Evolutionary conservation across 2,888 invertebrate genomes (phyloP), one percentile per base, ranked within the genome.

Genomic region (Iselma pallidipennis): DNA sequence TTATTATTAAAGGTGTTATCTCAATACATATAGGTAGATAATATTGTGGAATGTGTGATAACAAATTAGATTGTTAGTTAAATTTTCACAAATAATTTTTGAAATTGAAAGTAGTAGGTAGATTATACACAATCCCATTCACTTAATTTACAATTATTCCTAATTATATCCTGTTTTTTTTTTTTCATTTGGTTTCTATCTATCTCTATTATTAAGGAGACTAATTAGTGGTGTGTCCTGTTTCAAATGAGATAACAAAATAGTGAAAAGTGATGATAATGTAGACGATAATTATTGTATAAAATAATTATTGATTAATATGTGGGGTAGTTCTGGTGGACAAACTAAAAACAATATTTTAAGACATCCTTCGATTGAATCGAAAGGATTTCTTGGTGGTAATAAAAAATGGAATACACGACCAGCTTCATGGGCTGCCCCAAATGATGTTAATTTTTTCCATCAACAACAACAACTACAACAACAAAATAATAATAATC

Each of bases 341-440:
- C 72, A 75, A 23, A 75, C 73, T 7, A 61, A 75, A 65, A 73
- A 73, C 65, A 74, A 75, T 63, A 66, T 76, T 56, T 53, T 73
- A 42, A 59, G 76, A 19, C 77, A 78, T 65, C 74, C 76, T 1
- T 58, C 71, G 3, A 55, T 74, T 5, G 60, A 63, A 55, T 59
- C 68, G 33, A 71, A 68, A 55, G 77, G 75, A 6, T 77, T 74
- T 60, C 64, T 77, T 25, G 74, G 76, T 25, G 76, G 74, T 19
- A 78, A 76, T 58, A 74, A 72, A 57, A 75, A 77, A 57, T 78
- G 78, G 78, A 76, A 70, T 55, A 64, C 67, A 28, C 66, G 79
- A 57, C 79, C 79, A 10, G 78, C 78, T 1, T 79, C 78, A 6
- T 79, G 78, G 78, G 78, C 78, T 16, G 76, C 76, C n/a, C 75